phyloP scores from a whole-genome alignment of 2,113 vertebrate species.

The Porphyrio hochstetteri region DNA sequence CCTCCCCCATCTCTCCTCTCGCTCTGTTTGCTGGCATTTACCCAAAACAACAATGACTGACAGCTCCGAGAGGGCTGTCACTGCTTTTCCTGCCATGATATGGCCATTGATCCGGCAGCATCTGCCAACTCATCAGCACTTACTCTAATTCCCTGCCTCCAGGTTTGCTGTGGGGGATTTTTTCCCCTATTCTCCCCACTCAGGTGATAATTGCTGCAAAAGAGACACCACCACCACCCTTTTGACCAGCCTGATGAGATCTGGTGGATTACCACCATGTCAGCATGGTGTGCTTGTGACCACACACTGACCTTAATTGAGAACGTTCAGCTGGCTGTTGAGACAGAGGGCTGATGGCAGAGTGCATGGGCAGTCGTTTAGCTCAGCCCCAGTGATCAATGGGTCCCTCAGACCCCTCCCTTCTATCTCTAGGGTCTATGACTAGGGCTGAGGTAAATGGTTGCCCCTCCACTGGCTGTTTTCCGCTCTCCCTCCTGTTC shows the following conservation, averaged over 20 bases:
- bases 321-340: background rate
- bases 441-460: too few relatives aligned
- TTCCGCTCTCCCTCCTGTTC: background rate
- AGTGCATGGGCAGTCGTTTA: background rate
- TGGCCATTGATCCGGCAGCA: background rate
- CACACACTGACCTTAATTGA: background rate
- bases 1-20: background rate
- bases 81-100: slow-evolving; percentile 14
- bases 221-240: background rate
- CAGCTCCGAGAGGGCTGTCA: background rate
- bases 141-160: background rate
- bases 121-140: background rate
- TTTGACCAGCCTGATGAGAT: background rate
- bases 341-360: background rate
- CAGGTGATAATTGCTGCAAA: background rate
- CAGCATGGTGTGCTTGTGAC: background rate
- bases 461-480: background rate
- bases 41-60: slow-evolving; percentile 19
- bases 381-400: background rate
- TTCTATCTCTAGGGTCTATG: background rate
- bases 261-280: background rate
- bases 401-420: background rate
- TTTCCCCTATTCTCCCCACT: background rate
- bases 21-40: background rate
- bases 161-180: background rate